Conservation (phyloP, 1,140 invertebrate genomes). For the Psix sp. region DNA sequence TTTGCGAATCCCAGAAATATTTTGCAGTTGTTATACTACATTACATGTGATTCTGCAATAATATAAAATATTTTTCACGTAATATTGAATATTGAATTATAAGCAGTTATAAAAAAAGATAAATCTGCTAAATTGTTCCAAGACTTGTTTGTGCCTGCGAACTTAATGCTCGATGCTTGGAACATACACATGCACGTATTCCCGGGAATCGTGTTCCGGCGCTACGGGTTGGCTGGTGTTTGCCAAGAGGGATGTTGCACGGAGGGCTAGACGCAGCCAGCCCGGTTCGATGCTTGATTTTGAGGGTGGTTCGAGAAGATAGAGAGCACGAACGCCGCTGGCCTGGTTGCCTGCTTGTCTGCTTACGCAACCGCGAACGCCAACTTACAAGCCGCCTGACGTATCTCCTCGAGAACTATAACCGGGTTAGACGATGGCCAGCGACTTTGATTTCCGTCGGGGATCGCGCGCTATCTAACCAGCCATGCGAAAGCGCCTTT, state of each 20-base stretch:
- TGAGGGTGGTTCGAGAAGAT: conserved; percentile 60
- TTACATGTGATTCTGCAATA: too few relatives aligned
- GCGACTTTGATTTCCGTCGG: conserved; percentile 72
- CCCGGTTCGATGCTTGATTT: conserved; percentile 64
- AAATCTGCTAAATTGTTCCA: conserved; percentile 41
- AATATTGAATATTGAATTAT: not conserved
- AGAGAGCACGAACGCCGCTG: conserved; percentile 29
- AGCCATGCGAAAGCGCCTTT: conserved; percentile 68
- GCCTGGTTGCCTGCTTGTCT: conserved; percentile 43
- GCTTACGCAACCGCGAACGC: conserved; percentile 48
- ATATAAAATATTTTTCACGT: too few relatives aligned
- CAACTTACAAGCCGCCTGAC: conserved; percentile 46
- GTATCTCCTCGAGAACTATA: conserved; percentile 17
- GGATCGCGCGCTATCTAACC: conserved; percentile 68
- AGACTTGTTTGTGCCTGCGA: conserved; percentile 54
- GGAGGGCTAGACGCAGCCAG: conserved; percentile 68
- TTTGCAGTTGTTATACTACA: too few relatives aligned
- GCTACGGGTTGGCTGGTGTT: conserved; percentile 68
- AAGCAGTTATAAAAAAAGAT: not conserved
- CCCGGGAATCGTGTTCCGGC: conserved; percentile 65
- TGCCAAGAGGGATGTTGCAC: conserved; percentile 70
- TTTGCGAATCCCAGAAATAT: too few relatives aligned
- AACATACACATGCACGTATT: conserved; percentile 42
- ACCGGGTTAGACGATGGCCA: conserved; percentile 62
- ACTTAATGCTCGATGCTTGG: conserved; percentile 49